Conservation (phyloP, 2,797 vertebrate genomes). For the Varecia variegata region DNA sequence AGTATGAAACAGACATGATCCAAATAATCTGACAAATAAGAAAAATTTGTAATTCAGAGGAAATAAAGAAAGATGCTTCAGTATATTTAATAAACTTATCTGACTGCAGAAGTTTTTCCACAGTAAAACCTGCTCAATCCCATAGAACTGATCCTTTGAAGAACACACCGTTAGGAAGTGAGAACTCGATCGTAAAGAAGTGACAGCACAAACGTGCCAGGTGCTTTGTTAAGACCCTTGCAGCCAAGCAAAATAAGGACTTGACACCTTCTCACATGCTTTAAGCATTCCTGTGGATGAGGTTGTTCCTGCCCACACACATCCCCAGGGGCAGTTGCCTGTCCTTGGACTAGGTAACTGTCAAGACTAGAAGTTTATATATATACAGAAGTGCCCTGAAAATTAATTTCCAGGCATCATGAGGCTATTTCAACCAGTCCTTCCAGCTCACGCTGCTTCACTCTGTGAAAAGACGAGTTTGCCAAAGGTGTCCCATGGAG, state of each 20-base stretch:
- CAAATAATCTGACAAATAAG: background rate
- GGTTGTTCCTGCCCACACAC: too few relatives aligned
- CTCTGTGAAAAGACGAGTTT: background rate
- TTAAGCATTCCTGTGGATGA: background rate
- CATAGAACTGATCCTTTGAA: background rate
- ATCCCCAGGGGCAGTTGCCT: background rate
- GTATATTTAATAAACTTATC: background rate
- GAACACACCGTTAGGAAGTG: background rate
- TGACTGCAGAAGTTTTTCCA: background rate
- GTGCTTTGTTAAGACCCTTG: background rate
- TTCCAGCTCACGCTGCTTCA: background rate
- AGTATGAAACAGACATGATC: background rate
- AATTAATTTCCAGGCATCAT: background rate
- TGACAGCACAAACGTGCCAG: rapidly evolving
- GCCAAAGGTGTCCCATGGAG: background rate
- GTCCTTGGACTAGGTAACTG: background rate
- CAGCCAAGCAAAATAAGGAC: background rate
- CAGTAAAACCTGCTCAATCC: background rate
- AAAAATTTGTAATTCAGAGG: background rate
- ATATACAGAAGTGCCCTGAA: background rate
- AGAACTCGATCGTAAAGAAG: background rate
- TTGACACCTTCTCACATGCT: too few relatives aligned
- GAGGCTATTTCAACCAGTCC: background rate
- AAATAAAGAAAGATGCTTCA: background rate
- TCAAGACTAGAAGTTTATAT: background rate